phyloP scores from a whole-genome alignment of 2,113 vertebrate species.

The Sinosuthora webbiana region DNA sequence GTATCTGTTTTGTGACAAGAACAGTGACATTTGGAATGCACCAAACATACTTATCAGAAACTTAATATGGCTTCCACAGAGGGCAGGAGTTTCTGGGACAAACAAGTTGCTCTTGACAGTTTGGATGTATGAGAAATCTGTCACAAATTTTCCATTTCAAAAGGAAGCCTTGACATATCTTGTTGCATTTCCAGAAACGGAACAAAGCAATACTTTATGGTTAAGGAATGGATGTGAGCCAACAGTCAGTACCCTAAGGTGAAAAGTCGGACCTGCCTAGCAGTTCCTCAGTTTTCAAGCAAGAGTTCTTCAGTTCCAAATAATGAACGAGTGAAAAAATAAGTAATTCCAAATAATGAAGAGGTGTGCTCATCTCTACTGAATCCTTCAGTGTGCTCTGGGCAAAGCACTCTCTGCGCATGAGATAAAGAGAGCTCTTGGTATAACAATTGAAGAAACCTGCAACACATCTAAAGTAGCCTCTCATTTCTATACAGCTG shows the following conservation, averaged over 20 bases:
- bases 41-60: slow-evolving; percentile 46
- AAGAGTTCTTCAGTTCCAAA: slow-evolving; percentile 32
- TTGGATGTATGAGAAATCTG: slow-evolving; percentile 53
- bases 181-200: slow-evolving; percentile 62
- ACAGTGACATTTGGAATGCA: slow-evolving; percentile 26
- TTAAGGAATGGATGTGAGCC: slow-evolving; percentile 60
- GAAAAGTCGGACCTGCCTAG: slow-evolving; percentile 53
- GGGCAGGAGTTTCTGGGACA: slow-evolving; percentile 35
- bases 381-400: background rate
- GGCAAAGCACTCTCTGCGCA: background rate
- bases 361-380: background rate
- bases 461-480: slow-evolving; percentile 34
- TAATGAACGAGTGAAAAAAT: slow-evolving; percentile 37
- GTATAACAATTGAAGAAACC: slow-evolving; percentile 19
- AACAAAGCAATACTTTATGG: slow-evolving; percentile 65
- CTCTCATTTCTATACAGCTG: slow-evolving; percentile 53
- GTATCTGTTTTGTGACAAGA: slow-evolving; percentile 11
- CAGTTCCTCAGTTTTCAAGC: slow-evolving; percentile 52
- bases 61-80: slow-evolving; percentile 40
- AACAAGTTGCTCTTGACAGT: slow-evolving; percentile 61
- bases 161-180: slow-evolving; percentile 60
- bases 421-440: background rate
- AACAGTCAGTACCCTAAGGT: slow-evolving; percentile 65
- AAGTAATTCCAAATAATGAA: background rate
- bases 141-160: slow-evolving; percentile 66